These are phyloP conservation scores for Litocranius walleri DNA, from an alignment of 2,113 vertebrate genomes.

Conservation along the genomic window DNA sequence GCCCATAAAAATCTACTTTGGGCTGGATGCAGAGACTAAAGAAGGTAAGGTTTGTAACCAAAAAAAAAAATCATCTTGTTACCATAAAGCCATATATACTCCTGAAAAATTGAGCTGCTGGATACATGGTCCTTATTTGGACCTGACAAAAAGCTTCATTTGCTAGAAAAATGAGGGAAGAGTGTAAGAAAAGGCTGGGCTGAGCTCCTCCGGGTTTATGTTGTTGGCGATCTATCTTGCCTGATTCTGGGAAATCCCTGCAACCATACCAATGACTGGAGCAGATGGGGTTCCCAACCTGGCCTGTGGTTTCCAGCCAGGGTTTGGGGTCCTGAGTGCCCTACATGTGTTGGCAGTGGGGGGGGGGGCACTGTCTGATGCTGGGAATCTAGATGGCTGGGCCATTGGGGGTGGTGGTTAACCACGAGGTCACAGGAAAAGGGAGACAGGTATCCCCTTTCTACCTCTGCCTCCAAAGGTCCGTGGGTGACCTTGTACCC, in stretches of 20 bases:
- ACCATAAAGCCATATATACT: not conserved
- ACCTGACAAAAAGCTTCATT: not conserved
- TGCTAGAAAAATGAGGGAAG: not conserved
- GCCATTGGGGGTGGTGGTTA: not conserved
- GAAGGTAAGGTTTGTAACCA: not conserved
- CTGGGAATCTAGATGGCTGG: not conserved
- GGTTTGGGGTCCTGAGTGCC: not conserved
- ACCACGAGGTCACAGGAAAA: no score
- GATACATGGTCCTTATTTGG: not conserved
- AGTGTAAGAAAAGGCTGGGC: not conserved
- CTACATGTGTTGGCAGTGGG: not conserved
- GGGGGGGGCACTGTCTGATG: not conserved
- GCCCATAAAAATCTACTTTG: slow-evolving; percentile 22
- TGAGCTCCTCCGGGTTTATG: not conserved
- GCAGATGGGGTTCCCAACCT: not conserved
- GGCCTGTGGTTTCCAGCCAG: not conserved
- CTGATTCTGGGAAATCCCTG: not conserved
- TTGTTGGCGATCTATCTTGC: not conserved
- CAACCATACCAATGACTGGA: not conserved
- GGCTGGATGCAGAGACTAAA: not conserved
- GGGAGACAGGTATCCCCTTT: not conserved
- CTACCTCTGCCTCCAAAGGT: not conserved
- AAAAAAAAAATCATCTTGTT: not conserved
- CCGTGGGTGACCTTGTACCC: not conserved
- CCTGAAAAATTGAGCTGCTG: not conserved